A percentile compares a stretch with the other conserved stretches of the same genome.
Conservation (phyloP, 2,797 vertebrate genomes). For the Anas flavirostris region DNA sequence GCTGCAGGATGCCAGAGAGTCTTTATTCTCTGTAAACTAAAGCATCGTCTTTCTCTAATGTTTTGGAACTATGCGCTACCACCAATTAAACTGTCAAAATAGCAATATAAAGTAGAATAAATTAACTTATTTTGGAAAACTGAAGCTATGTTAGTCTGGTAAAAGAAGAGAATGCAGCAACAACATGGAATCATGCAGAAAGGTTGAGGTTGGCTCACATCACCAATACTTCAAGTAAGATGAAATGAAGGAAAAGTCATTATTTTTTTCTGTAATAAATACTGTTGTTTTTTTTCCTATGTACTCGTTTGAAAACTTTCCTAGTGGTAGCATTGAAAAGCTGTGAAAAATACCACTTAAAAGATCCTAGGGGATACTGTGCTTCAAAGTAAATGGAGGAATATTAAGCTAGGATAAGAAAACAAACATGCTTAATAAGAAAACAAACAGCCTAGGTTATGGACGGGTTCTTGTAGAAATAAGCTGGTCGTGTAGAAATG, state of each 20-base stretch:
- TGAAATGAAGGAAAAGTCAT: neutral
- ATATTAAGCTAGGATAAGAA: neutral
- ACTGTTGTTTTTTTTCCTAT: neutral
- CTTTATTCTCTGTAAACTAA: neutral
- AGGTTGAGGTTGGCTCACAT: neutral
- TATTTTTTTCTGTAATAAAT: neutral
- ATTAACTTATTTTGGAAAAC: neutral
- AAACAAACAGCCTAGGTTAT: fast-evolving
- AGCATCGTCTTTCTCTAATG: fast-evolving
- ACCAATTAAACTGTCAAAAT: neutral
- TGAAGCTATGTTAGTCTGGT: neutral
- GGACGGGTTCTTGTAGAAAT: neutral
- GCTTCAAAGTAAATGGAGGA: neutral
- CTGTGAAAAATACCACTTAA: neutral
- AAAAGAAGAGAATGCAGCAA: neutral
- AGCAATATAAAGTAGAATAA: neutral
- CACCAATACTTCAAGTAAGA: neutral
- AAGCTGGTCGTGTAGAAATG: neutral
- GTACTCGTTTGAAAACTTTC: neutral
- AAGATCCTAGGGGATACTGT: neutral
- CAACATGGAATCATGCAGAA: too few relatives aligned
- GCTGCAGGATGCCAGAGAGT: neutral
- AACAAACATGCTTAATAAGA: fast-evolving
- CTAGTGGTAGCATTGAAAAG: neutral
- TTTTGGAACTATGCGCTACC: neutral